Base-by-base conservation (phyloP, 2,888 invertebrate genomes). In the Apamea monoglypha region DNA sequence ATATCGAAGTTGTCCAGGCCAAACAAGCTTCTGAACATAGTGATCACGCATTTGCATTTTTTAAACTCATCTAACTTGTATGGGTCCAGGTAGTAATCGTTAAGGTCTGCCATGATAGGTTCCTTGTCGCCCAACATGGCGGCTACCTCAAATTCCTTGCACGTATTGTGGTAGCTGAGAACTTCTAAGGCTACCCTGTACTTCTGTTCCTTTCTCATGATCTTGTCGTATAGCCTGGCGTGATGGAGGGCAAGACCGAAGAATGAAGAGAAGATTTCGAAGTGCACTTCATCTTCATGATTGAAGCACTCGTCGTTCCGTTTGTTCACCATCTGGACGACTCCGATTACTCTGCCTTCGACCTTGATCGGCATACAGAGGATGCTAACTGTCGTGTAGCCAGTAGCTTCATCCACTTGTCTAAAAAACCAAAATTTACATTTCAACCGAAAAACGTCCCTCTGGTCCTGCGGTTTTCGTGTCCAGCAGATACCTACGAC, bases 331-430 rank as follows among this genome's bases (percentile, higher is more conserved):
- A 99, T 99, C 95, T 99, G 98, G 0, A 99, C 98, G 0, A 99
- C 98, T 2, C 98, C 98, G 81, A 99, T 98, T 16, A 98, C 97
- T 82, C 97, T 97, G 59, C 98, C 98, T 80, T 98, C 96, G 32
- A 98, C 98, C 94, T 98, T 98, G 66, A 99, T 98, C 0, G 99
- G 99, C 98, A 99, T 98, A 93, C 98, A 98, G 0, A 99, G 97
- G 66, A 99, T 98, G 47, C 98, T 98, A 85, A 97, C 97, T 0
- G 98, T 98, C 88, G 97, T 97, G 89, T 98, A 98, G 0, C 98
- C 98, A 3, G 98, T 98, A 4, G 97, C 94, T 91, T 98, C 97
- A 91, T 98, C 98, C 1, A 98, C 97, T 44, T 97, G 97, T 70
- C 98, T 96, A 40, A 12, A 67, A 78, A 67, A n/a, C 1, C 0